Base-by-base conservation (phyloP, 1,140 invertebrate species). In the Psix sp. region DNA sequence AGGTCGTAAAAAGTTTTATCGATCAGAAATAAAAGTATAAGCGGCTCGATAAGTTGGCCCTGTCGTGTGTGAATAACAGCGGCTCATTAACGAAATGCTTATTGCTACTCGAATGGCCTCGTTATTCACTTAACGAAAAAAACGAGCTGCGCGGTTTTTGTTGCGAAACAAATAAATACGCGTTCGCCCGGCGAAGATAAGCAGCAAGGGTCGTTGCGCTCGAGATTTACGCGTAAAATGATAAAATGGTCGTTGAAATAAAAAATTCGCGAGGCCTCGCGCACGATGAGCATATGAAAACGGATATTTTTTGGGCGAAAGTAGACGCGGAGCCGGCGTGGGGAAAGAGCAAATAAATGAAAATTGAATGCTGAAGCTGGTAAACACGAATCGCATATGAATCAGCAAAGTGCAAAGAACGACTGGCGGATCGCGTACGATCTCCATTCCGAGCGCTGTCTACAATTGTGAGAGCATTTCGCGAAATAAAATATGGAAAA, bases 401-500 rank as follows among this genome's bases (percentile, higher is more conserved):
- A 76, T 76, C 67, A 71, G 67, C 48, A 70, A 63, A 71, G 54
- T 67, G 62, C 65, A 70, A 60, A 70, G 59, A 75, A 75, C 59
- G 73, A 42, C 48, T 66, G 66, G 40, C 65, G 52, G 77, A 80
- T 79, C 73, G 71, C 71, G 74, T 77, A 77, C 74, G 75, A 81
- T 80, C 78, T 78, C 73, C 70, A 81, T 79, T 81, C 68, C 73
- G 66, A 68, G 56, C 63, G 43, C 51, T 63, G 73, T 68, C 70
- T 76, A 73, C 73, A 80, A 77, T 56, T 71, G 71, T 49, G 52
- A 70, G 67, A 75, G 62, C 74, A 79, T 79, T 76, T 78, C 74
- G 62, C 46, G 56, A 78, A 78, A 81, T 80, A 77, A 81, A 80
- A 81, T 80, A 80, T 80, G 75, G 65, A 74, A 59, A 70, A 59